Percentiles rank a stretch among this genome's conserved stretches.
Evolutionary conservation across 2,888 invertebrate genomes (phyloP).

Genomic region (Drosophila koepferae): DNA sequence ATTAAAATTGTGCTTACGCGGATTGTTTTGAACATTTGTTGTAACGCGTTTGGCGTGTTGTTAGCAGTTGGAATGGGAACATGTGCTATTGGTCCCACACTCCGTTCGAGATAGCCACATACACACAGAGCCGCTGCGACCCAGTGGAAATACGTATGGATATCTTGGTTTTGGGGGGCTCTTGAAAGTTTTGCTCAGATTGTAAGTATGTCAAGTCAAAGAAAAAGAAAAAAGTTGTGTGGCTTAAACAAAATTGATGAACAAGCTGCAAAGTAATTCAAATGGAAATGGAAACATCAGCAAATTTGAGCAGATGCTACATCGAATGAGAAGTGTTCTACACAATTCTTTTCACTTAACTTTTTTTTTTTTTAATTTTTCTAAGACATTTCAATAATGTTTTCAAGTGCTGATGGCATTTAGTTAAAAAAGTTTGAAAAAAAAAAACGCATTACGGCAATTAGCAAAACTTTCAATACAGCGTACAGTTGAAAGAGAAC

Average conservation of each 20-base stretch:
- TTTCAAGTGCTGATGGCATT: slow-evolving; percentile 83
- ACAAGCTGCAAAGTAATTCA: slow-evolving; percentile 31
- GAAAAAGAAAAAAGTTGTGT: slow-evolving; percentile 19
- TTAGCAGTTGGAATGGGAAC: slow-evolving; percentile 57
- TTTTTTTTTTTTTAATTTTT: slow-evolving; percentile 1
- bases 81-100: slow-evolving; percentile 50
- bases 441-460: slow-evolving; percentile 28
- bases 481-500: slow-evolving; percentile 31
- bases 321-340: slow-evolving; percentile 44
- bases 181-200: slow-evolving; percentile 74
- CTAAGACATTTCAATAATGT: slow-evolving; percentile 46
- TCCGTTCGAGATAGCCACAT: slow-evolving; percentile 37
- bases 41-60: slow-evolving; percentile 57
- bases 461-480: slow-evolving; percentile 81
- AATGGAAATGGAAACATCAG: slow-evolving; percentile 43
- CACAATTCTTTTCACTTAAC: slow-evolving; percentile 1
- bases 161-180: not conserved
- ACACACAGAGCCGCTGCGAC: slow-evolving; percentile 37
- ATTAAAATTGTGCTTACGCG: slow-evolving; percentile 80
- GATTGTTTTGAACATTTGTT: slow-evolving; percentile 62
- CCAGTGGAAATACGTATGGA: slow-evolving; percentile 16
- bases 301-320: slow-evolving; percentile 58
- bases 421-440: slow-evolving; percentile 21
- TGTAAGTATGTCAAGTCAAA: slow-evolving; percentile 4
- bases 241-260: slow-evolving; percentile 24